These are phyloP conservation scores for Coregonus clupeaformis DNA, from an alignment of 2,113 vertebrate genomes.

Conservation along the genomic window DNA sequence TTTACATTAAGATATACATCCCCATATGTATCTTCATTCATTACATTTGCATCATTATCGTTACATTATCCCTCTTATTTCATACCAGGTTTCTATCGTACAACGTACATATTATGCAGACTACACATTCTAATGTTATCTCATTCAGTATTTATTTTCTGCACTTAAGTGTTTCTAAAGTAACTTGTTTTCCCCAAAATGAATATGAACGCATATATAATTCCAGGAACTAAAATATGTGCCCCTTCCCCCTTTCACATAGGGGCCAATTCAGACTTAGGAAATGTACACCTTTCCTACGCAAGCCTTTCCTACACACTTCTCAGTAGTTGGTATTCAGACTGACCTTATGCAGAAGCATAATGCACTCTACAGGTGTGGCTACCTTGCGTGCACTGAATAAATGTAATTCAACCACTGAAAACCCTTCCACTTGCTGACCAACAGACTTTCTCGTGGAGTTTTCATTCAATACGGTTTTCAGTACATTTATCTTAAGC, in stretches of 20 bases:
- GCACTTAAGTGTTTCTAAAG: slow-evolving; percentile 17
- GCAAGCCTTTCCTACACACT: too few species aligned
- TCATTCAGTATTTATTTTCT: slow-evolving; percentile 9
- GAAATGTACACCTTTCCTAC: too few species aligned
- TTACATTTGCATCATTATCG: slow-evolving; percentile 2
- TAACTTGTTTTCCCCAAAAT: slow-evolving; percentile 20
- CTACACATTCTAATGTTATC: neutral
- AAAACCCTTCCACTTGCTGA: too few species aligned
- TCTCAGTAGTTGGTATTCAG: too few species aligned
- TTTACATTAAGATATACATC: neutral
- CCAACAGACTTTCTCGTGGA: too few species aligned
- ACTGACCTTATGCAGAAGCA: too few species aligned
- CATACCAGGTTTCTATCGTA: neutral
- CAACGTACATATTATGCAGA: neutral
- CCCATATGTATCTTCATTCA: neutral
- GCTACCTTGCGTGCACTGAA: too few species aligned
- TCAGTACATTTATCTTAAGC: too few species aligned
- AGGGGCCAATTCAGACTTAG: slow-evolving; percentile 6
- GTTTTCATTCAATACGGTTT: too few species aligned
- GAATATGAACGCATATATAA: slow-evolving; percentile 34
- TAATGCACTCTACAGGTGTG: too few species aligned
- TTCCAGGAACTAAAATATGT: slow-evolving; percentile 27
- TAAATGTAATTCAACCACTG: too few species aligned
- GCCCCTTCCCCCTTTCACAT: slow-evolving; percentile 26
- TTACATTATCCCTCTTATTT: neutral